Evolutionary conservation across 2,797 vertebrate species (phyloP), one percentile per base, ranked within the genome.

Genomic region (Rhincodon typus): DNA sequence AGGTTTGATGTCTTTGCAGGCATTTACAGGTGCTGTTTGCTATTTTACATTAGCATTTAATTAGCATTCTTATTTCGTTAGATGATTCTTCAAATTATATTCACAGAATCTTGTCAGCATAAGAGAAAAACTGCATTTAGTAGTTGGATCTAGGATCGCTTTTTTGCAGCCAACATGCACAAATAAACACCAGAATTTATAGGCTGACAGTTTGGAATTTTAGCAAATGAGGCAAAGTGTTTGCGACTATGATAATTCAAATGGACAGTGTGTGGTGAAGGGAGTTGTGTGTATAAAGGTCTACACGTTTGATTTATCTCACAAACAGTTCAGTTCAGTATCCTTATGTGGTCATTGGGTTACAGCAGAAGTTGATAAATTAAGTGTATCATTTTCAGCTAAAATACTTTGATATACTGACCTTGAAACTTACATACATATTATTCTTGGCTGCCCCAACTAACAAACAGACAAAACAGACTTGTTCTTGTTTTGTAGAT

Each of bases 371-470:
- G 67, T 72, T 50, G 42, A 94, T 72, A 94, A 25, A 38, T 10
- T 4, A 46, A 72, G 67, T 70, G 67, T 70, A 94, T 94, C 25
- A 94, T 30, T 94, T 94, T 72, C 69, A 72, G 93, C 38, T 72
- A 94, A 94, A 53, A 72, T 74, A 94, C 67, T 94, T 94, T 94
- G 93, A 74, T 94, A 53, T 30, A 72, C 38, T 94, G 42, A 72
- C 42, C 38, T 94, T 94, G 93, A 72, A 94, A 94, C 38, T 74
- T 27, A 25, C 46, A 46, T 42, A 72, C 27, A 27, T 17, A 72
- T 72, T 94, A 23, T 69, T 94, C 38, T 69, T 46, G 69, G 93
- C 69, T 46, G 42, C 10, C 93, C 42, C 93, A 94, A 70, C 72
- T 70, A 94, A 30, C 5, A 13, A 50, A 38, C 38, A 72, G 69